phyloP scores from a whole-genome alignment of 2,113 vertebrate species.

The Ardeotis arabs region DNA sequence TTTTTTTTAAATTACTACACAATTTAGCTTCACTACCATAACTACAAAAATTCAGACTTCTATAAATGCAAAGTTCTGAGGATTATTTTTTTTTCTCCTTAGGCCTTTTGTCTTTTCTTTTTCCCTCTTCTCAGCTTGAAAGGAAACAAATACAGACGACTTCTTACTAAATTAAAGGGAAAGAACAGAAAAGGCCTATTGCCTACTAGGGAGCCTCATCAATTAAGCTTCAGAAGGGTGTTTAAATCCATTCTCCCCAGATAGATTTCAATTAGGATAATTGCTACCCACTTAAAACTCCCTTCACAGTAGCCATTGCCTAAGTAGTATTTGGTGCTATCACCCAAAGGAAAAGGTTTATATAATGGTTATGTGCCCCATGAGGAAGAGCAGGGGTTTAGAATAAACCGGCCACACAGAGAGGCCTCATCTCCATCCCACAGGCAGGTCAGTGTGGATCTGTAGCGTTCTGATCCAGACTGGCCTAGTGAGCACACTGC shows the following conservation, averaged over 20 bases:
- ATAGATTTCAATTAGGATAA: not conserved
- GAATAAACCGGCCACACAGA: not conserved
- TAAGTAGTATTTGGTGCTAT: not conserved
- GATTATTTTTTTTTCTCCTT: not conserved
- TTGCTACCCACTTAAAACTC: not conserved
- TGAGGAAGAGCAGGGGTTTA: not conserved
- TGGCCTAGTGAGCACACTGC: not conserved
- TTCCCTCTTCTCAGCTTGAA: not conserved
- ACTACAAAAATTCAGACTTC: not conserved
- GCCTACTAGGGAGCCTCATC: not conserved
- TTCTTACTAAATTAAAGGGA: not conserved
- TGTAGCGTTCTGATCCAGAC: not conserved
- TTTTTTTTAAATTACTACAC: not conserved
- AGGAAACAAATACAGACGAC: not conserved
- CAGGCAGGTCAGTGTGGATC: not conserved
- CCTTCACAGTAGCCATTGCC: not conserved
- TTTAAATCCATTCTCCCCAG: constrained; percentile 6
- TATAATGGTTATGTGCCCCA: not conserved
- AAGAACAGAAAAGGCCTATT: not conserved
- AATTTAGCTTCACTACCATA: not conserved
- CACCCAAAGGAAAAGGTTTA: not conserved
- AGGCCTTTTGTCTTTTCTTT: not conserved
- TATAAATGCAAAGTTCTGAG: not conserved
- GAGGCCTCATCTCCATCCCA: not conserved
- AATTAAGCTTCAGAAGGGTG: not conserved